Conservation (phyloP, 2,888 invertebrate genomes). For the Noctua janthe region DNA sequence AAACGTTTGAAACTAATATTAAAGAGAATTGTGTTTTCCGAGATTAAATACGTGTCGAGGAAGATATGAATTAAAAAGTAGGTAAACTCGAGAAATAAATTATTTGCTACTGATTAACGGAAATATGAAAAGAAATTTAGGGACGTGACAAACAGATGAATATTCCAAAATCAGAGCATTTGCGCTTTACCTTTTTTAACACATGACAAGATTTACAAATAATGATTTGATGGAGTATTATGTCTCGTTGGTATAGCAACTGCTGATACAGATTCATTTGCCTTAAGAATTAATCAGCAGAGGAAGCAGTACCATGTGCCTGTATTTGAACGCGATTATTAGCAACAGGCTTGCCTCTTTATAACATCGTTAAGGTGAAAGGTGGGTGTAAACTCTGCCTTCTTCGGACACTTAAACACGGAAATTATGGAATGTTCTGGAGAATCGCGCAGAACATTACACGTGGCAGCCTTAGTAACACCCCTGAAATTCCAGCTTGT, state of each 20-base stretch:
- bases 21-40: not conserved
- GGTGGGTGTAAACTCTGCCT: not conserved
- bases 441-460: not conserved
- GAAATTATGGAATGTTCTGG: not conserved
- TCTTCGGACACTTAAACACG: not conserved
- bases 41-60: slow-evolving; percentile 6
- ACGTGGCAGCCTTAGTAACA: not conserved
- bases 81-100: not conserved
- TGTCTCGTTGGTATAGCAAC: not conserved
- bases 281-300: not conserved
- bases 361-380: not conserved
- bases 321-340: not conserved
- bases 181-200: not conserved
- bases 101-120: not conserved
- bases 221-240: not conserved
- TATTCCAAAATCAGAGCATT: not conserved
- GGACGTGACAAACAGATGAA: not conserved
- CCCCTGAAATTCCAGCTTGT: not conserved
- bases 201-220: not conserved
- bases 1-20: slow-evolving; percentile 2
- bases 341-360: not conserved
- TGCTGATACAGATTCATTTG: not conserved
- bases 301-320: not conserved
- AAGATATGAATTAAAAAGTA: not conserved
- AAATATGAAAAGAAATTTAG: not conserved